Conservation (phyloP, 2,888 invertebrate genomes). For the Pseudeuparius sepicola region DNA sequence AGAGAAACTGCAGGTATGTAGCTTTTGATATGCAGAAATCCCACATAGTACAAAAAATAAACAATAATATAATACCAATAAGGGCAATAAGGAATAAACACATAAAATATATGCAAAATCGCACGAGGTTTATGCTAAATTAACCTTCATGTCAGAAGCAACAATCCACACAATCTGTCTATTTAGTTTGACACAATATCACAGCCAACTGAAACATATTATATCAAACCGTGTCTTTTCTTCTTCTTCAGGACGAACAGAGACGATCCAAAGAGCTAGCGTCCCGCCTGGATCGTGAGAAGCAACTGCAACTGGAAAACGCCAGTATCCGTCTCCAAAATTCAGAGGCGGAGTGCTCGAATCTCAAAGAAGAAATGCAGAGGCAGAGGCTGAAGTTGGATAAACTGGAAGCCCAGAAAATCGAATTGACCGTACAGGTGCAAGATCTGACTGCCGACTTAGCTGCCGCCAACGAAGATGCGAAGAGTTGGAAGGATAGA, state of each 20-base stretch:
- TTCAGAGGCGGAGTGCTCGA: conserved; percentile 55
- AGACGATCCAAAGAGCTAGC: conserved; percentile 75
- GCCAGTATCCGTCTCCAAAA: conserved; percentile 60
- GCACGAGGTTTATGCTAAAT: too few species aligned
- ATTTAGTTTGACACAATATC: too few species aligned
- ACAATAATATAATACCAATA: too few species aligned
- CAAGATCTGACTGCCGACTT: conserved; percentile 47
- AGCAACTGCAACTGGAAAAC: conserved; percentile 66
- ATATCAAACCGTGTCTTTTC: neutral
- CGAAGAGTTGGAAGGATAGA: conserved; percentile 33
- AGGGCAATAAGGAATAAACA: too few species aligned
- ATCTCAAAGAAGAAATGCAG: conserved; percentile 55
- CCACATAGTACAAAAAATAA: too few species aligned
- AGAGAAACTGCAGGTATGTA: conserved; percentile 41
- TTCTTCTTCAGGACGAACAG: conserved; percentile 65
- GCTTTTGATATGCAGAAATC: too few species aligned
- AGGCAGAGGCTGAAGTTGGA: conserved; percentile 55
- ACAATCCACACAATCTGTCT: too few species aligned
- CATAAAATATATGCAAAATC: too few species aligned
- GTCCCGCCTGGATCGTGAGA: conserved; percentile 75
- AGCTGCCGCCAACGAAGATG: conserved; percentile 40
- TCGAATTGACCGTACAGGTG: conserved; percentile 44
- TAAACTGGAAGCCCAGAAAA: conserved; percentile 47
- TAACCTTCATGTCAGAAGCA: too few species aligned
- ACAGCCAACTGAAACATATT: too few species aligned